Conservation (phyloP, 2,113 vertebrate species). For the Bambusicola thoracicus region DNA sequence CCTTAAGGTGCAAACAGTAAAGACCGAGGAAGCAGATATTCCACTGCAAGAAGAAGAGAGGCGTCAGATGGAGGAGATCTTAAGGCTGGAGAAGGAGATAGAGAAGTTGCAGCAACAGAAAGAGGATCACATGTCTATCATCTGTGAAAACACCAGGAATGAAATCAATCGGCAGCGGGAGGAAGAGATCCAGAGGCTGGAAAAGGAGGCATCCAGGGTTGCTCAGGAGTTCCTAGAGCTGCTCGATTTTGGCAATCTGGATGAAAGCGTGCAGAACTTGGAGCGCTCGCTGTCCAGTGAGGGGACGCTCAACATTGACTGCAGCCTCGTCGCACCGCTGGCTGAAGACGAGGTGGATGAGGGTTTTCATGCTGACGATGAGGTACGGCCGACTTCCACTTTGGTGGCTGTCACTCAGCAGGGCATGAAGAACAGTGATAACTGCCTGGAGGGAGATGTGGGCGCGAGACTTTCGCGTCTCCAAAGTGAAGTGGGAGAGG, state of each 20-base stretch:
- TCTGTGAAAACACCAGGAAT: slow-evolving; percentile 80
- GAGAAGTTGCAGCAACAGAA: slow-evolving; percentile 89
- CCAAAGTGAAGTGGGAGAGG: not conserved
- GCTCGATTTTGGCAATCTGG: slow-evolving; percentile 86
- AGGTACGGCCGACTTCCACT: slow-evolving; percentile 77
- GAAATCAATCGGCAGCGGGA: slow-evolving; percentile 85
- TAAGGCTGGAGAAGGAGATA: slow-evolving; percentile 89
- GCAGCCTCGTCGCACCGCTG: slow-evolving; percentile 81
- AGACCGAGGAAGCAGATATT: slow-evolving; percentile 48
- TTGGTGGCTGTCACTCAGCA: slow-evolving; percentile 41
- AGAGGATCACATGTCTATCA: slow-evolving; percentile 85
- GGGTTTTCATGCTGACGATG: slow-evolving; percentile 86
- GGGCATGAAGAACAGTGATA: not conserved
- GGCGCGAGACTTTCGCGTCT: slow-evolving; percentile 11
- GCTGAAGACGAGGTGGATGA: slow-evolving; percentile 88
- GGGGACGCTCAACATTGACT: slow-evolving; percentile 84
- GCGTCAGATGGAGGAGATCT: slow-evolving; percentile 92
- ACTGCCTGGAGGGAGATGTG: not conserved
- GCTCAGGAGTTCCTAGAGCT: slow-evolving; percentile 90
- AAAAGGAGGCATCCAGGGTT: slow-evolving; percentile 89
- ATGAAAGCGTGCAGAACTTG: slow-evolving; percentile 77
- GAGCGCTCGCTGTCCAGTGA: slow-evolving; percentile 84
- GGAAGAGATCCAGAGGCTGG: slow-evolving; percentile 87
- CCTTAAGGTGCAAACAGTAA: slow-evolving; percentile 62
- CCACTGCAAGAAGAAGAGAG: slow-evolving; percentile 85